These are phyloP conservation scores for Ectemnius cavifrons DNA, from an alignment of 2,888 invertebrate genomes.

Conservation along the genomic window DNA sequence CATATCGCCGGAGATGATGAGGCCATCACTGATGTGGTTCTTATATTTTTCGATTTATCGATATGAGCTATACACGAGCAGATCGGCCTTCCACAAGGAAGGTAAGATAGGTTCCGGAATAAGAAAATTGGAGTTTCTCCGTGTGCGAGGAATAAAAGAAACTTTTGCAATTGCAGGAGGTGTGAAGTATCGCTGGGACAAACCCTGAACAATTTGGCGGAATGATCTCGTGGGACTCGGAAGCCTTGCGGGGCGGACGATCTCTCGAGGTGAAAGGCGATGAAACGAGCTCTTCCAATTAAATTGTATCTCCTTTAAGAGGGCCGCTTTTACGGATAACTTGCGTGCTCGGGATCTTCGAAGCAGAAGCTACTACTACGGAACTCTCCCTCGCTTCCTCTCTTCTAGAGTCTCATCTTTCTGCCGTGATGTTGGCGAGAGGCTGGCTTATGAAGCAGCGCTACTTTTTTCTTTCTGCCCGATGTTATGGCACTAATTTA, in stretches of 20 bases:
- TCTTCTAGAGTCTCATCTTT: too few relatives aligned
- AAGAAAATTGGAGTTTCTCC: too few relatives aligned
- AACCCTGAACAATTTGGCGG: background rate
- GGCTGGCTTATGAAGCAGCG: conserved; percentile 50
- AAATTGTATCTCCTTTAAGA: conserved; percentile 59
- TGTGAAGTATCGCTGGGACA: background rate
- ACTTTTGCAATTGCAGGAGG: too few relatives aligned
- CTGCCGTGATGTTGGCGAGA: background rate
- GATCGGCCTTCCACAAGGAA: too few relatives aligned
- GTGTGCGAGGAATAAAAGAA: too few relatives aligned
- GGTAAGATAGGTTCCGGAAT: too few relatives aligned
- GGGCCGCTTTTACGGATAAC: conserved; percentile 50
- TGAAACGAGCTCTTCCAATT: conserved; percentile 57
- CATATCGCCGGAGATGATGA: background rate
- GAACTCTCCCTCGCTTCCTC: conserved; percentile 34
- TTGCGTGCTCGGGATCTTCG: conserved; percentile 44
- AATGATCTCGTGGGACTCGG: conserved; percentile 23
- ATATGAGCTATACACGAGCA: too few relatives aligned
- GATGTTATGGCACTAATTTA: conserved; percentile 60
- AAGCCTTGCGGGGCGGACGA: conserved; percentile 42
- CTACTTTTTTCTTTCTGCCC: conserved; percentile 49
- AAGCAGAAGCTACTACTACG: conserved; percentile 26
- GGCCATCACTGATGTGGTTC: too few relatives aligned
- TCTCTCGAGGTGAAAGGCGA: conserved; percentile 59
- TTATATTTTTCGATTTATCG: too few relatives aligned